phyloP scores from a whole-genome alignment of 2,797 vertebrate species.

The Enteromius trimaculatus region DNA sequence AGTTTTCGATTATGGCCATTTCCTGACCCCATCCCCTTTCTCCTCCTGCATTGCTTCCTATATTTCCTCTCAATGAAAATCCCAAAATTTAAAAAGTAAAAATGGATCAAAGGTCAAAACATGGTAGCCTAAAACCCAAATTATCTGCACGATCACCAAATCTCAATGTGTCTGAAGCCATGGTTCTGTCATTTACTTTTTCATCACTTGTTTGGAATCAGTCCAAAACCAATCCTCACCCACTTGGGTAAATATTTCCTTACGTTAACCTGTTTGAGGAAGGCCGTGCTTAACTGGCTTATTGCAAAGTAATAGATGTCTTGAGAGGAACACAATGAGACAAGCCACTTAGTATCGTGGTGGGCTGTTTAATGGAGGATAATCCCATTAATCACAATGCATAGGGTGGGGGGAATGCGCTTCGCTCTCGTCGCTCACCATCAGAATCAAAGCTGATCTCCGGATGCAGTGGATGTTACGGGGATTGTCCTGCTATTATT shows the following conservation, averaged over 20 bases:
- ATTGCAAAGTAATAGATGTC: slow-evolving; percentile 17
- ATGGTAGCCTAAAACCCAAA: background rate
- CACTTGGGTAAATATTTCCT: slow-evolving; percentile 2
- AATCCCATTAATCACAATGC: slow-evolving; percentile 51
- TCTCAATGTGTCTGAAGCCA: background rate
- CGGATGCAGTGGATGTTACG: background rate
- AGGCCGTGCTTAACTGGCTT: slow-evolving; percentile 12
- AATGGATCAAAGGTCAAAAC: background rate
- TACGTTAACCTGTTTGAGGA: slow-evolving; percentile 1
- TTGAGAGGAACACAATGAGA: slow-evolving; percentile 36
- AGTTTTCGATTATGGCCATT: background rate
- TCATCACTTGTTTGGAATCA: background rate
- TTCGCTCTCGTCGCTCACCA: slow-evolving; percentile 24
- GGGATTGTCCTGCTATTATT: slow-evolving; percentile 6
- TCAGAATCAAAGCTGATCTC: slow-evolving; percentile 24
- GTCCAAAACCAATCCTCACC: slow-evolving; percentile 1
- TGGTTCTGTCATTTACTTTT: background rate
- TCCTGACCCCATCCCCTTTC: background rate
- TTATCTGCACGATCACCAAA: background rate
- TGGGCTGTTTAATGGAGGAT: slow-evolving; percentile 53
- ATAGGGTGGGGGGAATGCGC: slow-evolving; percentile 1
- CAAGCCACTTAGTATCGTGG: slow-evolving; percentile 38
- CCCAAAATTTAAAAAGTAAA: background rate
- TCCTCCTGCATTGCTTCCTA: background rate
- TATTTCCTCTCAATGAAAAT: background rate